A percentile compares a stretch with the other conserved stretches of the same genome.
phyloP scores from a whole-genome alignment of 2,888 invertebrate species.

The Lamproptera curius region DNA sequence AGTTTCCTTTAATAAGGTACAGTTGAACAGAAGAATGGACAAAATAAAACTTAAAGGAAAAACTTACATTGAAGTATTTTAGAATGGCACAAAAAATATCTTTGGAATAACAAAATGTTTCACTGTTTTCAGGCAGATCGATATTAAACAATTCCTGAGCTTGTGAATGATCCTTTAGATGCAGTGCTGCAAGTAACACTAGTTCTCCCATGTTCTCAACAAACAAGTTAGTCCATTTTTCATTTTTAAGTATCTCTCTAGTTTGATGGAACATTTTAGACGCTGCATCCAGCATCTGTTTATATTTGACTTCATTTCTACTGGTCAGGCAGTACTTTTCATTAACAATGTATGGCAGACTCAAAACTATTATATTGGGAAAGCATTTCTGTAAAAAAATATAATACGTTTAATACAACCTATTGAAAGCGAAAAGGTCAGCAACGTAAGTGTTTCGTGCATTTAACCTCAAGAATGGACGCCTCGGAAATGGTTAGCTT shows the following conservation, averaged over 20 bases:
- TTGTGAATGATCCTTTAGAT: conserved; percentile 53
- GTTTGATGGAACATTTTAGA: conserved; percentile 49
- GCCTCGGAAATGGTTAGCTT: conserved; percentile 30
- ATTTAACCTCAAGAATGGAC: conserved; percentile 45
- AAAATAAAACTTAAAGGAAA: background rate
- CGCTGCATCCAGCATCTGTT: conserved; percentile 36
- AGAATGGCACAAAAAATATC: conserved; percentile 57
- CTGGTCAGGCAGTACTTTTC: conserved; percentile 47
- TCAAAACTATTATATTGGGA: conserved; percentile 51
- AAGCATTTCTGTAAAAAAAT: conserved; percentile 54
- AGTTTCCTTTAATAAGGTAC: background rate
- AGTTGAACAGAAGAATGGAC: background rate
- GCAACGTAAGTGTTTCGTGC: too few relatives aligned
- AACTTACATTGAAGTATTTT: conserved; percentile 62
- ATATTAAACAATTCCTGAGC: conserved; percentile 44
- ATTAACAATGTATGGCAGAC: conserved; percentile 57
- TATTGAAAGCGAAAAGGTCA: too few relatives aligned
- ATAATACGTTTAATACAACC: conserved; percentile 2
- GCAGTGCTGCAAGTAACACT: conserved; percentile 44
- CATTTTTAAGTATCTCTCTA: conserved; percentile 48
- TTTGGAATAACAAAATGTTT: conserved; percentile 59
- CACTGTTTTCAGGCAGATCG: conserved; percentile 42
- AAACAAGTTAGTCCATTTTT: conserved; percentile 57
- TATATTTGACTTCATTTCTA: conserved; percentile 19
- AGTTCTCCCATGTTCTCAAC: conserved; percentile 59